These are phyloP conservation scores for Gryllus bimaculatus DNA, from an alignment of 1,140 invertebrate genomes.

Conservation along the genomic window DNA sequence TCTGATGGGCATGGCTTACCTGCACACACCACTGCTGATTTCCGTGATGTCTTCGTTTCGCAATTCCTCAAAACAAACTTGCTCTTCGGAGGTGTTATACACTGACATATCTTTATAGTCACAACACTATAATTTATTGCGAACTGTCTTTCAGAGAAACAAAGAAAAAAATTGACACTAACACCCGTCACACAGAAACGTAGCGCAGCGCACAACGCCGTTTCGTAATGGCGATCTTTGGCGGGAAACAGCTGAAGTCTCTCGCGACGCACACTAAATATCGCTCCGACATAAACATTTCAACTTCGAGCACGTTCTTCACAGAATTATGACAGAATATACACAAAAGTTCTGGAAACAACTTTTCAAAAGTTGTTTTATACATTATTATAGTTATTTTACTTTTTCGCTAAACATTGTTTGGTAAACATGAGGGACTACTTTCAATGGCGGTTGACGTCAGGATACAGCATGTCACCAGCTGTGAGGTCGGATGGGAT, in stretches of 20 bases:
- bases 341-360: background rate
- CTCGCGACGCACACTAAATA: conserved; percentile 13
- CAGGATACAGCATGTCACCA: too few relatives aligned
- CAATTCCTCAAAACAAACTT: conserved; percentile 19
- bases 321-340: background rate
- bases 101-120: conserved; percentile 20
- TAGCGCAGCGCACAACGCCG: conserved; percentile 26
- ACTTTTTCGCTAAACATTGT: too few relatives aligned
- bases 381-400: background rate
- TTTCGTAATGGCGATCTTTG: conserved; percentile 51
- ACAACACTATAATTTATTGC: conserved; percentile 16
- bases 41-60: conserved; percentile 15
- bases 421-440: conserved; percentile 14
- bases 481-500: too few relatives aligned
- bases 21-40: conserved; percentile 19
- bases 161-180: conserved; percentile 18
- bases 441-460: background rate
- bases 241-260: conserved; percentile 55
- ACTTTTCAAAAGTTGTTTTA: background rate
- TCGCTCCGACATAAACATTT: conserved; percentile 11
- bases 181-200: background rate
- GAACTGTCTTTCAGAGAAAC: conserved; percentile 13
- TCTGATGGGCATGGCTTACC: conserved; percentile 19
- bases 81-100: conserved; percentile 16
- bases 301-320: conserved; percentile 14